Base-by-base conservation (phyloP, 2,797 vertebrate genomes). In the Zalophus californianus region DNA sequence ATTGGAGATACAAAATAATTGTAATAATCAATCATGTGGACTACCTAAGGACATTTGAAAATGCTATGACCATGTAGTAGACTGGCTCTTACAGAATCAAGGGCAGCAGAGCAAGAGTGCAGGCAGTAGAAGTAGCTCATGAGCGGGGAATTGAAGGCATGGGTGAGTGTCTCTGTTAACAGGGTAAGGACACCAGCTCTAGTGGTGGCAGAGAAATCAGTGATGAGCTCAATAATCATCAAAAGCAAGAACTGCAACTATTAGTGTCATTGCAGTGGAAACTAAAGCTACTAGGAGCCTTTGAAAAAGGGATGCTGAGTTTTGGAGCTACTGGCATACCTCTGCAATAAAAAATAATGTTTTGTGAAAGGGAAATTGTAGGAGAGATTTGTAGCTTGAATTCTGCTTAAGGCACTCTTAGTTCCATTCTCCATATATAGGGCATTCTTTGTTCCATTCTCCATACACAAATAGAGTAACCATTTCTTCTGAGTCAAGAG, bases 281-380 rank as follows among this genome's bases (percentile, higher is more conserved):
- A 89, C 10, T 72, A 23, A 96, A 93, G 54, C 41, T 79, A 64
- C n/a, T 48, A 88, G 41, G 38, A 73, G 44, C 11, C 18, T 89
- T 93, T 90, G 62, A 60, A 21, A 92, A 86, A 68, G 4, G 50
- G 27, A 27, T 86, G 64, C 21, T 90, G 56, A 62, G 38, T 91
- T 94, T 72, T 29, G 20, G 32, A 79, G 64, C 27, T 93, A 21
- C 52, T 86, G 93, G 50, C 29, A 68, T 77, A 83, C 48, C 16
- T 80, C n/a, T 41, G 35, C 48, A 89, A 95, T 78, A 93, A 80
- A 92, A 62, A 93, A 82, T 92, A 62, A 35, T 83, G 32, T 23
- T 78, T 52, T 44, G 44, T 83, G 60, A 91, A 35, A 91, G 58
- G n/a, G 25, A 90, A 85, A 86, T 44, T 62, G 58, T 58, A 23